Evolutionary conservation across 2,113 vertebrate species (phyloP), one percentile per base, ranked within the genome.

Genomic region (Motacilla tschutschensis): DNA sequence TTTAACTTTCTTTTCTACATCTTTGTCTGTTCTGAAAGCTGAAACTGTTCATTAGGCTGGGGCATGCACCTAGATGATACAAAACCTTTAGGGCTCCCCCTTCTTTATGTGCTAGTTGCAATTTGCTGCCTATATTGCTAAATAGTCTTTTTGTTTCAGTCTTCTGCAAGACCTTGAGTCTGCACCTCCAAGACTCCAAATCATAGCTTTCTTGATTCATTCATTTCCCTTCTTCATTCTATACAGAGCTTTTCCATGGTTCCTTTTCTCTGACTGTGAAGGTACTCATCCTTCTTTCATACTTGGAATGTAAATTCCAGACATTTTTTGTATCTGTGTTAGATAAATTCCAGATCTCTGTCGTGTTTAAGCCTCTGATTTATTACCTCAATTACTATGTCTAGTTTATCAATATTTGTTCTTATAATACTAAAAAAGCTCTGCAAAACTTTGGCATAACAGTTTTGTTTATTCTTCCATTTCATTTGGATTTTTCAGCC

Each of bases 291-390:
- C 57, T 1, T 4, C 64, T 77, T 77, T 67, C 57, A 29, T 51
- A 87, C 19, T 26, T 65, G 60, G 77, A 89, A 85, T 89, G 57
- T 77, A 79, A 83, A 89, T 87, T 89, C 77, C 85, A 87, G 48
- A 63, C 0, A 2, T 17, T 51, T 85, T 86, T 92, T 67, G 40
- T 48, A 71, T 83, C 53, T 59, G 36, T 63, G 76, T 54, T 79
- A 70, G 60, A 55, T 51, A 78, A 48, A 92, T 71, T 89, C 53
- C 83, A 89, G 40, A 74, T 66, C 53, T 77, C 48, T 33, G 40
- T 83, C 60, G 74, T 33, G n/a, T 87, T 85, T 89, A 79, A 87
- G 60, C 57, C 36, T 87, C 69, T 74, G 47, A 80, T 85, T 85
- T 83, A 78, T 80, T 83, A 50, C 33, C 7, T 58, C 64, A 79